phyloP scores from a whole-genome alignment of 2,888 invertebrate genomes.

The Coecobrya sp. region DNA sequence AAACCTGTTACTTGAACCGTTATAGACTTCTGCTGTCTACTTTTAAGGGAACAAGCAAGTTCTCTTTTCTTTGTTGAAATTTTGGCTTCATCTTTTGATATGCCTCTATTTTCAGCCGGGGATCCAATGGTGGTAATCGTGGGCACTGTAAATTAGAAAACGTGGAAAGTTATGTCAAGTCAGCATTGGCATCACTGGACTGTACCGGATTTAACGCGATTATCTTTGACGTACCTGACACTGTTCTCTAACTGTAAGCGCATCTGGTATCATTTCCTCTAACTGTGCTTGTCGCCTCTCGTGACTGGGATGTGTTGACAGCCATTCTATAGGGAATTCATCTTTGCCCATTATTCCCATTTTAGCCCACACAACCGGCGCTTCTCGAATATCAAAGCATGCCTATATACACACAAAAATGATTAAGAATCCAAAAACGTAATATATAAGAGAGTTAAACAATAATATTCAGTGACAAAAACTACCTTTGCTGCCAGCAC shows the following conservation, averaged over 20 bases:
- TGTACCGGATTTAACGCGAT: not conserved
- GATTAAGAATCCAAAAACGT: too few relatives aligned
- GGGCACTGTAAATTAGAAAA: slow-evolving; percentile 85
- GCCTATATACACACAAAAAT: slow-evolving; percentile 83
- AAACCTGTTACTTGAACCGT: not conserved
- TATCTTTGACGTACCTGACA: slow-evolving; percentile 84
- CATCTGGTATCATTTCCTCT: slow-evolving; percentile 88
- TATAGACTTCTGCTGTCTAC: not conserved
- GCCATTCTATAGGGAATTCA: slow-evolving; percentile 88
- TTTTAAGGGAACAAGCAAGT: slow-evolving; percentile 67
- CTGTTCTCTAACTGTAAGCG: slow-evolving; percentile 87
- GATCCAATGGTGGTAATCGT: slow-evolving; percentile 84
- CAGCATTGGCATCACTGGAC: not conserved
- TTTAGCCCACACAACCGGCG: slow-evolving; percentile 89
- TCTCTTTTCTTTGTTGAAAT: slow-evolving; percentile 25
- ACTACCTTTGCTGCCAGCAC: slow-evolving; percentile 90
- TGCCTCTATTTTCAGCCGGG: slow-evolving; percentile 76
- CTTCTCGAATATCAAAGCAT: slow-evolving; percentile 89
- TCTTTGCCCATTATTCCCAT: slow-evolving; percentile 87
- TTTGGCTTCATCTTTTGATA: slow-evolving; percentile 56
- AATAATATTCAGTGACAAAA: too few relatives aligned
- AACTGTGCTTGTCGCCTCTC: slow-evolving; percentile 88
- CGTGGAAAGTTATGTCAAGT: not conserved
- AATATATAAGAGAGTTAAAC: too few relatives aligned
- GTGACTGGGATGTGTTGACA: slow-evolving; percentile 90